Evolutionary conservation across 2,113 vertebrate genomes (phyloP).

Genomic region (Procavia capensis): DNA sequence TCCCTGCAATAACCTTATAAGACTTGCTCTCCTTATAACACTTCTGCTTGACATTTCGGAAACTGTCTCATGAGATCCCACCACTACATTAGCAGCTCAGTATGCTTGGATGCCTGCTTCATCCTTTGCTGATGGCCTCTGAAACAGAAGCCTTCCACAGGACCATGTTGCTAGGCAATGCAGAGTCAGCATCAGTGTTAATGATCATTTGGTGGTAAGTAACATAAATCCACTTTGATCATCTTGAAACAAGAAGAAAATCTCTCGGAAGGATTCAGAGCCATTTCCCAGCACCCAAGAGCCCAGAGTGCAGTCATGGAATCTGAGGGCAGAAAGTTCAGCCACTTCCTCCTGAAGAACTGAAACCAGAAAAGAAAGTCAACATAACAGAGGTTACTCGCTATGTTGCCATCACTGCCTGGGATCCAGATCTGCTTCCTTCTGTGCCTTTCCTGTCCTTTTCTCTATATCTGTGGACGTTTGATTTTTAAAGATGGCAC

Average conservation of each 20-base stretch:
- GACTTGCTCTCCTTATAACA: not conserved
- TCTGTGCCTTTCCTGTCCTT: not conserved
- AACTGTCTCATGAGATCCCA: not conserved
- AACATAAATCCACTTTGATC: not conserved
- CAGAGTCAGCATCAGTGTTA: not conserved
- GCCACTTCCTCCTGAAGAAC: not conserved
- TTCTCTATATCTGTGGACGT: not conserved
- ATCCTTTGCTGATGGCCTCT: not conserved
- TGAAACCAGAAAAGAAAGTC: not conserved
- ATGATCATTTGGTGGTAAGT: not conserved
- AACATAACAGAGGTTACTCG: accelerated
- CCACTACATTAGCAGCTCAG: not conserved
- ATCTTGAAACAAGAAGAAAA: not conserved
- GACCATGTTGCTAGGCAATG: not conserved
- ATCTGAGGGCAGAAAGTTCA: not conserved
- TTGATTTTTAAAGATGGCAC: not conserved
- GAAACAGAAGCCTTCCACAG: not conserved
- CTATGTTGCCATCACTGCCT: not conserved
- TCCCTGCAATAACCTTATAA: not conserved
- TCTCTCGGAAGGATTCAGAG: not conserved
- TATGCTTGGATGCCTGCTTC: not conserved
- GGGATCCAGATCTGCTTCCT: not conserved
- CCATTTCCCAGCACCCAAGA: not conserved
- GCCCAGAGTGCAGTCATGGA: not conserved
- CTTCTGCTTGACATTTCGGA: not conserved